These are phyloP conservation scores for Acropora tenuis DNA, from an alignment of 64 coral and sea anemone genomes.

Conservation along the genomic window DNA sequence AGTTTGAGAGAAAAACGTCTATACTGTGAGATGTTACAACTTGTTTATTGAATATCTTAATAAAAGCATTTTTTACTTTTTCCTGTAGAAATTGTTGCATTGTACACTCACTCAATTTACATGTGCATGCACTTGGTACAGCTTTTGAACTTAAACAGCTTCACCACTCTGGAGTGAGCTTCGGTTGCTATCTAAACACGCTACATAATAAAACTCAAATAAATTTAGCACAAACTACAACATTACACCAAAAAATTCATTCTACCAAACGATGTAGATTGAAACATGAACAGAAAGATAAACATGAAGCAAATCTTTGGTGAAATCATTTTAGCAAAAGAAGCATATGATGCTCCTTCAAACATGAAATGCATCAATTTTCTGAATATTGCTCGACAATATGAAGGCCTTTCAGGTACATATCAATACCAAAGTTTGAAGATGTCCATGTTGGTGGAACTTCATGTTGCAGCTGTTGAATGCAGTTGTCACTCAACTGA, in stretches of 20 bases:
- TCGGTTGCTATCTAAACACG: background rate
- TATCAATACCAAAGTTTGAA: constrained; percentile 81
- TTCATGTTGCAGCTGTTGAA: constrained; percentile 35
- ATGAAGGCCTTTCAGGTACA: constrained; percentile 46
- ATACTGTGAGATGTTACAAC: background rate
- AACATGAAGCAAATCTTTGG: constrained; percentile 28
- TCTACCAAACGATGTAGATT: no score
- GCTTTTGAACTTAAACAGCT: background rate
- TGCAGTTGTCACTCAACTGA: constrained; percentile 45
- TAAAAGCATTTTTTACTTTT: background rate
- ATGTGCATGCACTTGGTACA: no score
- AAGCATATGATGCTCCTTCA: background rate
- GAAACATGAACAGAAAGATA: constrained; percentile 10
- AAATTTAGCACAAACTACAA: background rate
- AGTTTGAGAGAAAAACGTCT: background rate
- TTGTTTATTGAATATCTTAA: background rate
- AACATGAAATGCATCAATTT: background rate
- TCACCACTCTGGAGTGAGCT: background rate
- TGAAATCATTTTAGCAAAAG: background rate
- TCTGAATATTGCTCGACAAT: constrained; percentile 11
- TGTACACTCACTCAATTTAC: no score
- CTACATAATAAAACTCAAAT: background rate
- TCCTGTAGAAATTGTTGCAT: background rate
- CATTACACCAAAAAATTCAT: no score
- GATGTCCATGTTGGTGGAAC: constrained; percentile 58